These are phyloP conservation scores for Bombus picipes DNA, from an alignment of 1,140 invertebrate species.

Conservation along the genomic window DNA sequence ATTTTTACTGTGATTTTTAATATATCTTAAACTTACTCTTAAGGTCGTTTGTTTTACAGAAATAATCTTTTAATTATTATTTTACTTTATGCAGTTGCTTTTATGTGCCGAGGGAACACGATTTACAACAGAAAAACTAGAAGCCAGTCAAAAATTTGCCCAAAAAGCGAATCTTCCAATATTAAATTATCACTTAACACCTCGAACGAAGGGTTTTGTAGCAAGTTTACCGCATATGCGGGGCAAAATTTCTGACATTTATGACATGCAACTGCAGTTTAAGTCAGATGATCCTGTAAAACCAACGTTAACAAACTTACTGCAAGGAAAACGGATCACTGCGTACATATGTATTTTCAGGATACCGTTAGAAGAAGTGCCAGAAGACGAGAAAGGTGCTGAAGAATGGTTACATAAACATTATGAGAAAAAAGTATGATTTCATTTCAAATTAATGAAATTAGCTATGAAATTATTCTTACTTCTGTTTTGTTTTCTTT, in stretches of 20 bases:
- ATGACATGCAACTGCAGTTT: constrained; percentile 93
- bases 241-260: constrained; percentile 91
- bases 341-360: constrained; percentile 92
- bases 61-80: constrained; percentile 44
- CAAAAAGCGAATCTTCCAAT: constrained; percentile 91
- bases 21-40: neutral
- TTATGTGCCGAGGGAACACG: constrained; percentile 98
- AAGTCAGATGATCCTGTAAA: constrained; percentile 85
- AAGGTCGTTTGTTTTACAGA: neutral
- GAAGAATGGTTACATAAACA: constrained; percentile 92
- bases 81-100: constrained; percentile 85
- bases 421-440: constrained; percentile 89
- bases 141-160: constrained; percentile 94
- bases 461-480: neutral
- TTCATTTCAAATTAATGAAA: constrained; percentile 2
- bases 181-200: constrained; percentile 95
- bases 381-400: constrained; percentile 89
- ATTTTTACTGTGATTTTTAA: neutral
- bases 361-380: constrained; percentile 91
- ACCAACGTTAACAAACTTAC: constrained; percentile 91
- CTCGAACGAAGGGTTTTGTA: constrained; percentile 95
- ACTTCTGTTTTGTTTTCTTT: constrained; percentile 70
- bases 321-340: constrained; percentile 89
- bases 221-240: constrained; percentile 88
- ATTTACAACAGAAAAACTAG: constrained; percentile 94